A percentile compares a stretch with the other conserved stretches of the same genome.
Conservation (phyloP, 1,140 invertebrate genomes). For the Drosophila kepulauana region DNA sequence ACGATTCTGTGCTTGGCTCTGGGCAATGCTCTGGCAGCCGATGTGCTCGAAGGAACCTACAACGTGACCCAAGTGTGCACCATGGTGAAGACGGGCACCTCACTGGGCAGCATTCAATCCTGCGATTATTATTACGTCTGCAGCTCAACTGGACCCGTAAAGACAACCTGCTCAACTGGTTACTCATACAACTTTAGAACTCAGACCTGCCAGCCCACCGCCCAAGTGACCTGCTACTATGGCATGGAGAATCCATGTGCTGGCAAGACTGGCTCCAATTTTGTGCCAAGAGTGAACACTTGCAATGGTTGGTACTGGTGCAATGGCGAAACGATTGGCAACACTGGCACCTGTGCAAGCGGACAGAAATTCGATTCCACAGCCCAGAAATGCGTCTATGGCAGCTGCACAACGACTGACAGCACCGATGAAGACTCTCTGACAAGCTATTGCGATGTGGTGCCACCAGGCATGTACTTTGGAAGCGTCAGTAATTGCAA, state of each 20-base stretch:
- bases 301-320: constrained; percentile 51
- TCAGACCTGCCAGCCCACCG: constrained; percentile 27
- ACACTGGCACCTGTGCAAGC: constrained; percentile 8
- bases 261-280: constrained; percentile 5
- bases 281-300: constrained; percentile 36
- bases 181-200: constrained; percentile 48
- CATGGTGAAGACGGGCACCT: constrained; percentile 29
- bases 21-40: constrained; percentile 37
- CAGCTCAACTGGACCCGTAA: constrained; percentile 29
- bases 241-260: constrained; percentile 46
- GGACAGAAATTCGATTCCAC: constrained; percentile 38
- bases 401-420: constrained; percentile 6
- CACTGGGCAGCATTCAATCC: constrained; percentile 53
- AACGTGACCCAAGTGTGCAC: constrained; percentile 65
- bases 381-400: constrained; percentile 12
- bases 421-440: neutral
- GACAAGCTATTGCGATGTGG: constrained; percentile 34
- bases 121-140: constrained; percentile 63
- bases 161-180: constrained; percentile 20
- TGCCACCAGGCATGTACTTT: constrained; percentile 47
- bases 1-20: constrained; percentile 54
- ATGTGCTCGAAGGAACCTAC: constrained; percentile 58
- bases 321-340: neutral
- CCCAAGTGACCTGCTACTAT: constrained; percentile 49
- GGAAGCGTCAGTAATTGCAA: constrained; percentile 26